Conservation (phyloP, 2,113 vertebrate species). For the Trinectes maculatus region DNA sequence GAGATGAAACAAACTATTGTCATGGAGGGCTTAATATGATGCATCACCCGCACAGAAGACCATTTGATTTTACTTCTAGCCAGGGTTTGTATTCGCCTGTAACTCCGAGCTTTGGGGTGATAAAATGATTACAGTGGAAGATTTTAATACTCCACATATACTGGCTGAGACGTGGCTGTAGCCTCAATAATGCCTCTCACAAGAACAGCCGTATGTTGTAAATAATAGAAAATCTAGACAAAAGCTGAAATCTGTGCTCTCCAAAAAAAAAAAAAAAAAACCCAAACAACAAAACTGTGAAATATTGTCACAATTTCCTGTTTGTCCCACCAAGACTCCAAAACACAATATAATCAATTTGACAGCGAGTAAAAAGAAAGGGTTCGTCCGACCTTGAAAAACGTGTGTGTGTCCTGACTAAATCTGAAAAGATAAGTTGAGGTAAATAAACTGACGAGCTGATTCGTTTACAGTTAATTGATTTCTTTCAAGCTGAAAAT, state of each 20-base stretch:
- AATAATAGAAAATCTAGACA: slow-evolving; percentile 34
- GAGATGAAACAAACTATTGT: slow-evolving; percentile 59
- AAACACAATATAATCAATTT: not conserved
- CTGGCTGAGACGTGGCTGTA: slow-evolving; percentile 46
- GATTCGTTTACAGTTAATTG: too few species aligned
- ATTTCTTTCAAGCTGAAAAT: too few species aligned
- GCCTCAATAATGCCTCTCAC: slow-evolving; percentile 36
- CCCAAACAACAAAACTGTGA: not conserved
- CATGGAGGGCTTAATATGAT: slow-evolving; percentile 43
- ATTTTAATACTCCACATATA: slow-evolving; percentile 55
- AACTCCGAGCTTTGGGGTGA: slow-evolving; percentile 43
- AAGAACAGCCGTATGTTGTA: slow-evolving; percentile 37
- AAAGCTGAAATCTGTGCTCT: too few species aligned
- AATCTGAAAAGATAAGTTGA: not conserved
- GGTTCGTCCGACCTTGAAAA: not conserved
- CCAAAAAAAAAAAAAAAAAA: too few species aligned
- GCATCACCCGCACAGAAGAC: slow-evolving; percentile 43
- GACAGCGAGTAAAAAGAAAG: not conserved
- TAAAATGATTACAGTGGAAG: slow-evolving; percentile 58
- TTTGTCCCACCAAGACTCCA: not conserved
- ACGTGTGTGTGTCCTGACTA: not conserved
- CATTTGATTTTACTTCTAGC: slow-evolving; percentile 55
- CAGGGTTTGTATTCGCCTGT: slow-evolving; percentile 42
- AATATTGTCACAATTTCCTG: not conserved
- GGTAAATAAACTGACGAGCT: too few species aligned